These are phyloP conservation scores for Alauda arvensis DNA, from an alignment of 2,797 vertebrate genomes.

Conservation along the genomic window DNA sequence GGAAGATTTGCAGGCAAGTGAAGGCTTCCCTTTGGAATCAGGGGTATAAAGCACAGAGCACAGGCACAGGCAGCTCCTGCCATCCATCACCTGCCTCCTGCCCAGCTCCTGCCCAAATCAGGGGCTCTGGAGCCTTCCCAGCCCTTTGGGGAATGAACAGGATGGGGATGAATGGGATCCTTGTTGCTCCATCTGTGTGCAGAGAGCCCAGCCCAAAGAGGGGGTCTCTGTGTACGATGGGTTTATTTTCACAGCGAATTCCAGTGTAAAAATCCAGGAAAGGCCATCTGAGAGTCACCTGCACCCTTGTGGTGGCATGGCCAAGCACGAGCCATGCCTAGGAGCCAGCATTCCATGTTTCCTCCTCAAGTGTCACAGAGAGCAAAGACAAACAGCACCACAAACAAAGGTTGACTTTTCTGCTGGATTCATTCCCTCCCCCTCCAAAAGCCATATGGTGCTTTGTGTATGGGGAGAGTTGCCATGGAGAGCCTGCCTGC, in stretches of 20 bases:
- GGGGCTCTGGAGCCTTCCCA: not conserved
- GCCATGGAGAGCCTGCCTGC: constrained; percentile 52
- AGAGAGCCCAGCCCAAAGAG: not conserved
- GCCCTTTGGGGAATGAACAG: rapidly evolving
- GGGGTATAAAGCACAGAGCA: not conserved
- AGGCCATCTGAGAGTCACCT: not conserved
- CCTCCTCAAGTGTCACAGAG: not conserved
- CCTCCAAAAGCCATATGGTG: constrained; percentile 42
- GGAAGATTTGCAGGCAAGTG: not conserved
- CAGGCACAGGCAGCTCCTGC: not conserved
- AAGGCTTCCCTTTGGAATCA: not conserved
- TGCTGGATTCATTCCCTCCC: not conserved
- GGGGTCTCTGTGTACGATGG: not conserved
- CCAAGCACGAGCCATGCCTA: not conserved
- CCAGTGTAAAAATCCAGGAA: not conserved
- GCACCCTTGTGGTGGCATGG: not conserved
- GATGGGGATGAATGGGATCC: not conserved
- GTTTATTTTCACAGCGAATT: not conserved
- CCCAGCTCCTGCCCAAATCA: not conserved
- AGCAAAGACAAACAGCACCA: not conserved
- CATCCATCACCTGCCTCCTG: not conserved
- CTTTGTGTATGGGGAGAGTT: constrained; percentile 52
- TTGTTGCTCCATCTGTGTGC: not conserved
- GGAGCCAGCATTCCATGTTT: not conserved
- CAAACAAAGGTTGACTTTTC: constrained; percentile 12